Base-by-base conservation (phyloP, 2,113 vertebrate species). In the Scatophagus argus region DNA sequence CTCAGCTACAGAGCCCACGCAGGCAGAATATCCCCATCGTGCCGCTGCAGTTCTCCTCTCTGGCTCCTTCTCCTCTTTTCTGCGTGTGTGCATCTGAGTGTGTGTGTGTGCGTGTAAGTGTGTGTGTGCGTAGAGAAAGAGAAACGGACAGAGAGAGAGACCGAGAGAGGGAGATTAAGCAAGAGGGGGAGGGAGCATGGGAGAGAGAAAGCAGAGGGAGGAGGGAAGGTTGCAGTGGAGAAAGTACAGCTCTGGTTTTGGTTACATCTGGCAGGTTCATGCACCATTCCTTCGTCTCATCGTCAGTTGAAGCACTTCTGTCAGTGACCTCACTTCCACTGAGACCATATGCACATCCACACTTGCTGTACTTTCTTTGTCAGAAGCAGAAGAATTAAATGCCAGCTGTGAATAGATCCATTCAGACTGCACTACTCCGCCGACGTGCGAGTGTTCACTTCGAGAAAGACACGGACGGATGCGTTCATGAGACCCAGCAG, bases 11-110 rank as follows among this genome's bases (percentile, higher is more conserved):
- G 82, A 90, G 87, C 88, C 87, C 85, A 89, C 73, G 86, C 81
- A 83, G 79, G 78, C 89, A 80, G 87, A 90, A 91, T 93, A 91
- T 91, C 89, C 90, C 90, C 93, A 93, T 92, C 69, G 79, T 86
- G 85, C 84, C 77, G 74, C 85, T 41, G 88, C 89, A 82, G 87
- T 76, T 83, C 77, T 81, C 55, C 72, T 91, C 88, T 94, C 92
- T 89, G 92, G 94, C 80, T 95, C n/a, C n/a, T 93, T 94, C 94
- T 92, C 92, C 93, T 73, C 91, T 92, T 90, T 84, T 56, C 90
- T 91, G 90, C 70, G 62, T 82, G 77, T 64, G 86, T 81, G 79
- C 25, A 43, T 77, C 55, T 52, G 95, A 83, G 91, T 58, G 90
- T 89, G 88, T 77, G 74, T 70, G 43, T 67, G 54, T 19, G 11